Percentiles rank a stretch among this genome's conserved stretches.
phyloP scores from a whole-genome alignment of 2,888 invertebrate genomes.

The Hirtodrosophila histrioides region DNA sequence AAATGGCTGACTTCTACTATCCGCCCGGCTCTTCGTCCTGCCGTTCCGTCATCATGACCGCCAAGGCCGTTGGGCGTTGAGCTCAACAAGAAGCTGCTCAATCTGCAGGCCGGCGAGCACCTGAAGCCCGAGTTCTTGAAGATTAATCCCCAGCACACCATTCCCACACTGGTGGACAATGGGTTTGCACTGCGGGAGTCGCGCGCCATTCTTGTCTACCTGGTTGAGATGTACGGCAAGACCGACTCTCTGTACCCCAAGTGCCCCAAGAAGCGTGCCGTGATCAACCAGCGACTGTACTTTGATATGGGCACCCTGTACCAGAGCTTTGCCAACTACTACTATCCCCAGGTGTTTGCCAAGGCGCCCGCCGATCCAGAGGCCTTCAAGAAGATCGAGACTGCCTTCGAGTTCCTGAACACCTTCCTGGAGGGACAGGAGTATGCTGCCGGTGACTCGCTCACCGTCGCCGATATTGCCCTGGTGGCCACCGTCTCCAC shows the following conservation, averaged over 20 bases:
- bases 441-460: constrained; percentile 89
- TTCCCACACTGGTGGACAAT: constrained; percentile 93
- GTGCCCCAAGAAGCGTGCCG: constrained; percentile 90
- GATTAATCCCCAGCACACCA: constrained; percentile 92
- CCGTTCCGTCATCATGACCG: constrained; percentile 87
- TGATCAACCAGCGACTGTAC: constrained; percentile 91
- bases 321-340: constrained; percentile 88
- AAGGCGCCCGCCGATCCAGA: constrained; percentile 88
- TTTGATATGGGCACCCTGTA: constrained; percentile 92
- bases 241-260: constrained; percentile 90
- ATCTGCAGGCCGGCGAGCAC: constrained; percentile 88
- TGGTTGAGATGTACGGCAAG: constrained; percentile 92
- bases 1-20: constrained; percentile 87
- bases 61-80: constrained; percentile 88
- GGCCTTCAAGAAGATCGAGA: constrained; percentile 88
- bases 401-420: constrained; percentile 89
- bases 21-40: constrained; percentile 88
- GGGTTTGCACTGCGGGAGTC: constrained; percentile 93
- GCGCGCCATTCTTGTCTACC: constrained; percentile 91
- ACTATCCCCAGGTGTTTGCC: constrained; percentile 87
- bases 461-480: constrained; percentile 92
- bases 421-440: constrained; percentile 89
- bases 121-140: constrained; percentile 89
- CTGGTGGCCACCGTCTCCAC: constrained; percentile 89
- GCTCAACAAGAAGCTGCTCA: constrained; percentile 87